Evolutionary conservation across 92 coral and sea anemone species (phyloP), one percentile per base, ranked within the genome.

Genomic region (Epizoanthus stellaris): DNA sequence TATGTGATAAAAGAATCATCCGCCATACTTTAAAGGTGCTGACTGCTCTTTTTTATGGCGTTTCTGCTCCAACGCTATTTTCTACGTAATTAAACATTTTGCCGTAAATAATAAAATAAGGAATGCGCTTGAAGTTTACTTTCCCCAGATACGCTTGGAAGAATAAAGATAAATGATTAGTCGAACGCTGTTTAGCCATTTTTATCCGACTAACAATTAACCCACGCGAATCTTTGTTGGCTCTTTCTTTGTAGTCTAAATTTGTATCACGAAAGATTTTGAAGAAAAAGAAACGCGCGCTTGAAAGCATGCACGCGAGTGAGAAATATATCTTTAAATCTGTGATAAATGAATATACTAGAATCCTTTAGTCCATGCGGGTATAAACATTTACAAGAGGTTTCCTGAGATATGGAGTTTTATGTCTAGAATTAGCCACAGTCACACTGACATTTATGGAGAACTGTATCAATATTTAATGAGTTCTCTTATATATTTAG

Each of bases 51-150:
- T 74, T 74, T 74, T 21, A 74, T 21, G 19, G n/a, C 12, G 80
- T 12, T 53, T 20, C 57, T 43, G 61, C 45, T 20, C 34, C 9
- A 74, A 4, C 57, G 80, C 57, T n/a, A 14, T 38, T 76, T 30
- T 59, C 12, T 34, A 34, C 17, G 56, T 34, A 59, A 76, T 59
- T 76, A 76, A 36, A 39, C 42, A 59, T 73, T 39, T 76, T 76
- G 11, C 30, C 38, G 47, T 8, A 1, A 17, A 59, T 39, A 76
- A 75, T 21, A 36, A 13, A 3, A 75, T 56, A 2, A 3, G 19
- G 30, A 40, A 56, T 12, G 45, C 45, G 16, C 15, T 2, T 36
- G 25, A 34, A 17, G 81, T 23, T 30, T 56, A 12, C 25, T 75
- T 5, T 52, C 52, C 59, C 21, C 8, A 56, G 39, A 17, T 38